Evolutionary conservation across 1,140 invertebrate genomes (phyloP).

Genomic region (Hydropsyche tenuis): DNA sequence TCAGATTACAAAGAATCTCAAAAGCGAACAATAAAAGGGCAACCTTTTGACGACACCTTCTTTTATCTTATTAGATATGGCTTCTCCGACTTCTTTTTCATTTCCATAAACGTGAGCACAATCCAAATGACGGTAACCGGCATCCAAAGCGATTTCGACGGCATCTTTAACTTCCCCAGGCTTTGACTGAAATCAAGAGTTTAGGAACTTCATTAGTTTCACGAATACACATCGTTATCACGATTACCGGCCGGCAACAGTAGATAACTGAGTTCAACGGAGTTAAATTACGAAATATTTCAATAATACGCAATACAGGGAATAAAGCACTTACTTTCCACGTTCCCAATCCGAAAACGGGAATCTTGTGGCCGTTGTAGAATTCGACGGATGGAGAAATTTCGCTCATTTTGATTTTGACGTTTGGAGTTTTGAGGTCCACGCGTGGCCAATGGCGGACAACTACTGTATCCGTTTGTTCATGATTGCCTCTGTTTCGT

Average conservation of each 20-base stretch:
- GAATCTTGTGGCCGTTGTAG: conserved; percentile 68
- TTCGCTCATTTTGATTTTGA: too few relatives aligned
- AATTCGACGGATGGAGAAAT: too few relatives aligned
- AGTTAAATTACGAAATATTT: too few relatives aligned
- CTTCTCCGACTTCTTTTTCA: conserved; percentile 77
- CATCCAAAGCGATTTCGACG: conserved; percentile 77
- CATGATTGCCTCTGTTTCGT: too few relatives aligned
- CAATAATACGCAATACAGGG: background rate
- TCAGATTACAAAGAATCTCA: too few relatives aligned
- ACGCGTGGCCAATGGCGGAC: too few relatives aligned
- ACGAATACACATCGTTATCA: background rate
- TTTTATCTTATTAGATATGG: conserved; percentile 68
- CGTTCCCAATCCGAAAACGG: conserved; percentile 77
- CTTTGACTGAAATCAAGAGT: conserved; percentile 65
- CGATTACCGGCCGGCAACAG: too few relatives aligned
- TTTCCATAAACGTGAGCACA: conserved; percentile 83
- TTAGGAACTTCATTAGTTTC: conserved; percentile 1
- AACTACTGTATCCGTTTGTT: too few relatives aligned
- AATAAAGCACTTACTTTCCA: conserved; percentile 69
- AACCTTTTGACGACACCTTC: conserved; percentile 72
- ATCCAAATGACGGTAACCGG: conserved; percentile 84
- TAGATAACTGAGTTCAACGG: too few relatives aligned
- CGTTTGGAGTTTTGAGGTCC: too few relatives aligned
- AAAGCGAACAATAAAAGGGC: too few relatives aligned
- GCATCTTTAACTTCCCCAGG: conserved; percentile 75